These are phyloP conservation scores for Scaptomyza caliginosa DNA, from an alignment of 2,888 invertebrate genomes.

Conservation along the genomic window DNA sequence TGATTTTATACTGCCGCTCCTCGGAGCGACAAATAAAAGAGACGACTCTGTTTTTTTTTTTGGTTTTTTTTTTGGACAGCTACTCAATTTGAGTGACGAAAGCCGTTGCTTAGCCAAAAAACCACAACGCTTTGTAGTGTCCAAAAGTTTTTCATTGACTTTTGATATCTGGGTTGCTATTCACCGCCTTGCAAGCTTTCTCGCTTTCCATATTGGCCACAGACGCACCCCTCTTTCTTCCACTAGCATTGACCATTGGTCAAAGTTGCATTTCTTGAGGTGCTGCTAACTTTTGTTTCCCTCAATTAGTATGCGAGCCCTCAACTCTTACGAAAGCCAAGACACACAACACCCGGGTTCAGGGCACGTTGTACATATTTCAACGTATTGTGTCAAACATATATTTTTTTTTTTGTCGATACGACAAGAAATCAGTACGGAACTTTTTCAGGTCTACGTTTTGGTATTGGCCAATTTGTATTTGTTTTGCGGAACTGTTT, in stretches of 20 bases:
- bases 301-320: slow-evolving; percentile 68
- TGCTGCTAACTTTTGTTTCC: slow-evolving; percentile 54
- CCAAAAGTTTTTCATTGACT: slow-evolving; percentile 71
- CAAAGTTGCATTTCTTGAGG: slow-evolving; percentile 64
- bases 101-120: slow-evolving; percentile 54
- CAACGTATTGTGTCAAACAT: slow-evolving; percentile 75
- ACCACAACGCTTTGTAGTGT: slow-evolving; percentile 39
- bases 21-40: slow-evolving; percentile 58
- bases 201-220: slow-evolving; percentile 72
- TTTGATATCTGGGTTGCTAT: slow-evolving; percentile 70
- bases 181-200: slow-evolving; percentile 61
- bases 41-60: slow-evolving; percentile 55
- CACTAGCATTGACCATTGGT: background rate
- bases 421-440: slow-evolving; percentile 78
- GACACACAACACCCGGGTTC: slow-evolving; percentile 31
- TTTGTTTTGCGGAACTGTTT: slow-evolving; percentile 57
- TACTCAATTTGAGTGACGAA: slow-evolving; percentile 68
- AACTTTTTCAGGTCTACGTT: slow-evolving; percentile 65
- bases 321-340: slow-evolving; percentile 73
- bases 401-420: too few relatives aligned
- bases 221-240: slow-evolving; percentile 13
- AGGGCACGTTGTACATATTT: slow-evolving; percentile 74
- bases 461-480: slow-evolving; percentile 52
- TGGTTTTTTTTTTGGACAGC: slow-evolving; percentile 72
- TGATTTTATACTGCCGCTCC: slow-evolving; percentile 85